phyloP scores from a whole-genome alignment of 2,113 vertebrate genomes.

The Spea bombifrons region DNA sequence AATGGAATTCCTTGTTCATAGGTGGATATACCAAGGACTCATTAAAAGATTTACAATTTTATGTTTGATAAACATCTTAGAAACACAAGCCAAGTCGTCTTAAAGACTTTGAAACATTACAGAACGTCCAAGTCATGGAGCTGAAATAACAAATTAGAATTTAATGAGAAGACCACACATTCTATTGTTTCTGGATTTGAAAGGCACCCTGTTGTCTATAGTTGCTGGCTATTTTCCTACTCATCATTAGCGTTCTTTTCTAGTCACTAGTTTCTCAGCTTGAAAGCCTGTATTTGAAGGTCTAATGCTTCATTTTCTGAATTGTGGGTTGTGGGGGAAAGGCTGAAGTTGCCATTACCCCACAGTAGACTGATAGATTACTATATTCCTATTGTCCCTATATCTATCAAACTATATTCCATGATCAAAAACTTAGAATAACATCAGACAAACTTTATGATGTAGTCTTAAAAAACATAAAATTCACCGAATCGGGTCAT shows the following conservation, averaged over 20 bases:
- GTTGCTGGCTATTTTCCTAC: conserved; percentile 65
- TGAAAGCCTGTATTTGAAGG: conserved; percentile 51
- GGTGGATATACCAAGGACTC: conserved; percentile 59
- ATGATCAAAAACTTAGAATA: too few species aligned
- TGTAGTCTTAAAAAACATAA: background rate
- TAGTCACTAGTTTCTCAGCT: conserved; percentile 60
- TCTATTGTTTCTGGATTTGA: conserved; percentile 68
- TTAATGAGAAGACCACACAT: conserved; percentile 67
- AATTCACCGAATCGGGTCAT: background rate
- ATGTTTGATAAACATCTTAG: conserved; percentile 59
- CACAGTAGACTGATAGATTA: conserved; percentile 15
- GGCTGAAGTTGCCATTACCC: conserved; percentile 52
- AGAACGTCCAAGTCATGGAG: conserved; percentile 59
- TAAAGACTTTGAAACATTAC: conserved; percentile 62
- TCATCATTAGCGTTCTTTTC: conserved; percentile 65
- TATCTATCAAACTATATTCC: too few species aligned
- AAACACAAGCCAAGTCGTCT: conserved; percentile 54
- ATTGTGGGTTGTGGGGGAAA: conserved; percentile 37
- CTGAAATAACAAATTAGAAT: conserved; percentile 67
- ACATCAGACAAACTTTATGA: too few species aligned
- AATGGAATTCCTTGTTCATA: conserved; percentile 56
- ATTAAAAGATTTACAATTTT: conserved; percentile 66
- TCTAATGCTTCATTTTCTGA: conserved; percentile 49
- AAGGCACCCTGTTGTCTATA: conserved; percentile 64
- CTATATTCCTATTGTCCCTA: conserved; percentile 68